Evolutionary conservation across 35 echinoderm and acorn worm genomes (phyloP), one percentile per base, ranked within the genome.

Genomic region (Holothuria glaberrima): DNA sequence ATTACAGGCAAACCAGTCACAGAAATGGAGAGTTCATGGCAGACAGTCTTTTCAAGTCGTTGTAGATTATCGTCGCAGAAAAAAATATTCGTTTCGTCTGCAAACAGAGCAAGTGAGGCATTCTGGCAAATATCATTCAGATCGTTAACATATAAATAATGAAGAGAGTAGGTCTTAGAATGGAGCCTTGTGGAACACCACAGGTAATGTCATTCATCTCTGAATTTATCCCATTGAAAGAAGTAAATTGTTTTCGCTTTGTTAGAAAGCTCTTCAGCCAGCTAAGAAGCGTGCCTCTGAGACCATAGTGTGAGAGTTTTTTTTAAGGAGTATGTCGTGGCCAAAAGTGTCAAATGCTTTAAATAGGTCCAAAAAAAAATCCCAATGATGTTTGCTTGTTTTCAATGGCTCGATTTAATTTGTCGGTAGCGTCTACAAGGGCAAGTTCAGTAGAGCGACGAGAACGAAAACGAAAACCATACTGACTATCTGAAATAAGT

Each of bases 1-100:
- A 24, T 80, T 80, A 45, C 4, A 45, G 27, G 75, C 75, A 80
- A 80, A 48, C 75, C 38, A 80, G 36, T n/a, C n/a, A n/a, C n/a
- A n/a, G 26, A 80, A 80, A n/a, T 71, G 16, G 68, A 71, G 68
- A 27, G 68, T 71, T 71, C 68, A 71, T 28, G 2, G 28, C 68
- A 71, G 28, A 33, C 9, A 71, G 68, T 71, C 68, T 27, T 71
- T 17, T 71, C 60, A 71, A 71, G 29, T 71, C 34, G 68, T 16
- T 71, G 68, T 27, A 16, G 68, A 71, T 71, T 71, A 31, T 31
- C 18, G 22, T 30, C 22, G 34, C 33, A 31, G 29, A 71, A 71
- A 30, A 32, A 71, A 71, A 71, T 71, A 30, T 71, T 71, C 29
- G 29, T 5, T 19, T n/a, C 13, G 36, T 41, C 36, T 41, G 36